Evolutionary conservation across 1,140 invertebrate genomes (phyloP), one percentile per base, ranked within the genome.

Genomic region (Rhysida immarginata): DNA sequence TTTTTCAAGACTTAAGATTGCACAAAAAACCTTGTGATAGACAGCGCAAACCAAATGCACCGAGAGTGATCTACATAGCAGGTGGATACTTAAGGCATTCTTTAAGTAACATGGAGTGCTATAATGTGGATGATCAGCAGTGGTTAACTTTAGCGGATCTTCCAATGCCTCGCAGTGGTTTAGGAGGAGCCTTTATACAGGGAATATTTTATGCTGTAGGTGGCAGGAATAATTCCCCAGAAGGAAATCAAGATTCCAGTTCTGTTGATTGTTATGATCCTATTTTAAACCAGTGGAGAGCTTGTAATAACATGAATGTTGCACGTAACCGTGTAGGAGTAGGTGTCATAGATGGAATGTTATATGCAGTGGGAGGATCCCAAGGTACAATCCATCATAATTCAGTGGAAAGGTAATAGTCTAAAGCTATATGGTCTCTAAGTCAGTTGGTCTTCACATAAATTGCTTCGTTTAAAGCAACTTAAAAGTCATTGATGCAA

Each of bases 301-400:
- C 84, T 1, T 87, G 84, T 61, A 79, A 78, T 59, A 82, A 85
- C 2, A 91, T 93, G 87, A 81, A 83, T 18, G 80, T 82, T 27
- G 80, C 87, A 0, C 74, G 90, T 52, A 88, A 91, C 71, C 77
- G 89, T 59, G 84, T 91, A 2, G 88, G 87, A 18, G 87, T 91
- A 18, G 87, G 87, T n/a, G 86, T 89, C 14, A 86, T 94, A 78
- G 89, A 94, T 68, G 85, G 84, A 29, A 72, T 87, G 45, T 73
- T 95, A 46, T 95, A 94, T 68, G 89, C 89, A 26, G 82, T 93
- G 3, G 90, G 90, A 53, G 91, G 91, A 2, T 88, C 87, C 21
- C 81, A 85, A 13, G 85, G 83, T 16, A 76, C 77, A 1, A 81
- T 82, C 61, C 87, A 86, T 70, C 87, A 91, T 64, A 84, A 81